Conservation (phyloP, 2,113 vertebrate species). For the Carassius carassius region DNA sequence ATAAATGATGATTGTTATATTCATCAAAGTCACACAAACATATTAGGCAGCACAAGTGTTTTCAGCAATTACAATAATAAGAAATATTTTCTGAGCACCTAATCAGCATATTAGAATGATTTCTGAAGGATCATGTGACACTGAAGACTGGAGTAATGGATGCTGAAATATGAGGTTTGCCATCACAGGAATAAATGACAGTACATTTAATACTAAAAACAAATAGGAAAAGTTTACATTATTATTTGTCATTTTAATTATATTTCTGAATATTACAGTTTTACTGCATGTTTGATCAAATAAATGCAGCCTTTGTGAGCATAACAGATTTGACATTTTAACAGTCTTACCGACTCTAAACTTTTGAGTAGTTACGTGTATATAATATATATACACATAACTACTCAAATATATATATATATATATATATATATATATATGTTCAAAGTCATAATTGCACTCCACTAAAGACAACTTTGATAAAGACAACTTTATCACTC, state of each 20-base stretch:
- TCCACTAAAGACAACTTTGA: too few species aligned
- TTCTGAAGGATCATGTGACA: too few species aligned
- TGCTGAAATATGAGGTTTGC: background rate
- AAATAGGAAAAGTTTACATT: background rate
- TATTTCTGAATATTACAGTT: background rate
- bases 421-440: too few species aligned
- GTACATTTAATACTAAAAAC: background rate
- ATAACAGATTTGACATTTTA: background rate
- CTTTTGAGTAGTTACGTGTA: background rate
- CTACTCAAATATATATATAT: too few species aligned
- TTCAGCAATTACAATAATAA: background rate
- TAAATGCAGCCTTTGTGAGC: background rate
- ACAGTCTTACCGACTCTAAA: background rate
- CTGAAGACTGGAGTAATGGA: background rate
- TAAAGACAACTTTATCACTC: constrained; percentile 33
- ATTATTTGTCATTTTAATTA: background rate
- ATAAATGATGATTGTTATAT: too few species aligned
- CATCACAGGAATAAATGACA: background rate
- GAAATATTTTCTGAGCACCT: background rate
- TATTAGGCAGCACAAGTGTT: background rate
- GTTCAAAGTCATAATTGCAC: fast-evolving
- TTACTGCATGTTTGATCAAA: background rate
- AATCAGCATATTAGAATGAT: background rate
- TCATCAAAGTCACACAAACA: too few species aligned
- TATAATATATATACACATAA: too few species aligned